phyloP scores from a whole-genome alignment of 2,888 invertebrate genomes.

The Chalcis sispes region DNA sequence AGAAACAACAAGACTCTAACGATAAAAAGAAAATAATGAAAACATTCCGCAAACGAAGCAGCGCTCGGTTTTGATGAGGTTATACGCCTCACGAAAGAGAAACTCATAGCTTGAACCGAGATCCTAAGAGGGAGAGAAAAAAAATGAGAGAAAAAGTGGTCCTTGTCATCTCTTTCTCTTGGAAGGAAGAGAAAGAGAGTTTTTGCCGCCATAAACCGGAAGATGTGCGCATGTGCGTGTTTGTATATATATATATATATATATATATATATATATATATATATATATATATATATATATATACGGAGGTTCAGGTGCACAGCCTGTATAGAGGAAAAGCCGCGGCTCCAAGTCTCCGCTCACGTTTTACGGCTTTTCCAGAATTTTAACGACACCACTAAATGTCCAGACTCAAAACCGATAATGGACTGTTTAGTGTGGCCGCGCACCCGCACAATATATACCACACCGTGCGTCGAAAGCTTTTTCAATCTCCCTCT shows the following conservation, averaged over 20 bases:
- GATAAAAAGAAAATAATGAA: slow-evolving; percentile 12
- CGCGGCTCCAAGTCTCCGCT: slow-evolving; percentile 41
- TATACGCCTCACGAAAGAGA: slow-evolving; percentile 45
- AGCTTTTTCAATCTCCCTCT: slow-evolving; percentile 56
- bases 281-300: too few species aligned
- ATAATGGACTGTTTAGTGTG: slow-evolving; percentile 65
- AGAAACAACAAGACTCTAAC: background rate
- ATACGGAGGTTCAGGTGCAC: slow-evolving; percentile 53
- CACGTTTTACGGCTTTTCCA: slow-evolving; percentile 73
- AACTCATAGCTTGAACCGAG: background rate
- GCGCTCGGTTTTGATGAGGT: slow-evolving; percentile 33
- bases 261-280: too few species aligned
- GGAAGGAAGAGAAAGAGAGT: too few species aligned
- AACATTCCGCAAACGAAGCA: slow-evolving; percentile 53
- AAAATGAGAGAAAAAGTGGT: slow-evolving; percentile 61
- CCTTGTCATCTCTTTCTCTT: slow-evolving; percentile 65
- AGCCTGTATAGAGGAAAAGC: slow-evolving; percentile 42
- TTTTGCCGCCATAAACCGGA: slow-evolving; percentile 70
- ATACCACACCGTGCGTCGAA: slow-evolving; percentile 23
- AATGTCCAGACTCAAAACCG: slow-evolving; percentile 63
- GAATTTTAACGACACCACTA: slow-evolving; percentile 73
- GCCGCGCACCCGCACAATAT: slow-evolving; percentile 38
- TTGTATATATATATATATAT: too few species aligned
- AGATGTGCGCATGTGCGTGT: slow-evolving; percentile 60
- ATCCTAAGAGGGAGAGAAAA: slow-evolving; percentile 35